Conservation (phyloP, 2,888 invertebrate genomes). For the Eulithis testata region DNA sequence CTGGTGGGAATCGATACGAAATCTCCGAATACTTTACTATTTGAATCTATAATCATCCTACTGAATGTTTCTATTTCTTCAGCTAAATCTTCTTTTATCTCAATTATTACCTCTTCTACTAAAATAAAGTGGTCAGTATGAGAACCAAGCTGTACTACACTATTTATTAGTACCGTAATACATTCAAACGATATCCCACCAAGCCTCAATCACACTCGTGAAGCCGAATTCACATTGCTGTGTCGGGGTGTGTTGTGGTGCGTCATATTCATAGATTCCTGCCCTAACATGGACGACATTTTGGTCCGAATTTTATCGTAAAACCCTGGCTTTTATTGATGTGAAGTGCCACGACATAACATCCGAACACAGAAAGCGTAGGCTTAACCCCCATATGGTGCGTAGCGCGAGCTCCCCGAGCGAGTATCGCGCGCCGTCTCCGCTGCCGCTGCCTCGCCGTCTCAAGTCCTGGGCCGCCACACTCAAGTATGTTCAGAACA, state of each 20-base stretch:
- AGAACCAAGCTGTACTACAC: not conserved
- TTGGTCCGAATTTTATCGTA: too few relatives aligned
- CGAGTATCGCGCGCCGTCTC: slow-evolving; percentile 51
- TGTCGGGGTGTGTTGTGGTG: too few relatives aligned
- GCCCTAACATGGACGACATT: too few relatives aligned
- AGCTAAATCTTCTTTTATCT: too few relatives aligned
- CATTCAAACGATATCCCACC: slow-evolving; percentile 17
- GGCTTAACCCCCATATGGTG: slow-evolving; percentile 52
- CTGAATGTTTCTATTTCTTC: not conserved
- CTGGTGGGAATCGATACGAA: slow-evolving; percentile 30
- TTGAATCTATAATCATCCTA: not conserved
- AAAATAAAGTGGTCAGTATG: not conserved
- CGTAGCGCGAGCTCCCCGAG: slow-evolving; percentile 54
- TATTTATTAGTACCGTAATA: not conserved
- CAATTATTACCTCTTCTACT: not conserved
- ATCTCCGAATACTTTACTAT: not conserved
- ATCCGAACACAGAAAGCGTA: too few relatives aligned
- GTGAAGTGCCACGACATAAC: too few relatives aligned
- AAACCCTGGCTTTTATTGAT: too few relatives aligned
- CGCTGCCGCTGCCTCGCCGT: slow-evolving; percentile 63
- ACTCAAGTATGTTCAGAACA: slow-evolving; percentile 71
- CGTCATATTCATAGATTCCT: too few relatives aligned
- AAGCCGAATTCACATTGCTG: too few relatives aligned
- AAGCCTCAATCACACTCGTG: slow-evolving; percentile 23
- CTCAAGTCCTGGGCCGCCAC: slow-evolving; percentile 78